These are phyloP conservation scores for Tetranychus truncatus DNA, from an alignment of 2,888 invertebrate genomes.

Conservation along the genomic window DNA sequence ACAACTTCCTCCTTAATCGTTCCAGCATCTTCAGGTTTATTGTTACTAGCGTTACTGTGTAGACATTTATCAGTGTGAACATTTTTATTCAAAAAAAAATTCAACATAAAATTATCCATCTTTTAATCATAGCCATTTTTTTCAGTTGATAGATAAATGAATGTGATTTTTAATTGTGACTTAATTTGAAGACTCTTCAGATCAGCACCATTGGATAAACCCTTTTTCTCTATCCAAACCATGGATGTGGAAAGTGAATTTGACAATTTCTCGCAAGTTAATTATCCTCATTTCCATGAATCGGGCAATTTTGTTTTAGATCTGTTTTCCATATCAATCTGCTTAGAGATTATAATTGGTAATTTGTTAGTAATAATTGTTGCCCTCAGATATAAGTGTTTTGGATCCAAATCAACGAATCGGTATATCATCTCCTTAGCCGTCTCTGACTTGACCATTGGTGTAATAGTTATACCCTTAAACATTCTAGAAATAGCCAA, in stretches of 20 bases:
- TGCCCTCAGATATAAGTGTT: constrained; percentile 2
- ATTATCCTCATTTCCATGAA: constrained; percentile 12
- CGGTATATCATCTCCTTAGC: constrained; percentile 3
- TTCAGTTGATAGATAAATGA: too few species aligned
- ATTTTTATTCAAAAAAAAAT: too few species aligned
- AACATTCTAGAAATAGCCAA: constrained; percentile 2
- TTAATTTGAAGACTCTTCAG: not conserved
- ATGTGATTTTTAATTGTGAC: not conserved
- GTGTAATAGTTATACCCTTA: not conserved
- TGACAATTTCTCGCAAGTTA: constrained; percentile 5
- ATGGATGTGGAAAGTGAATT: constrained; percentile 1
- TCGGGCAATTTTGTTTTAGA: constrained; percentile 2
- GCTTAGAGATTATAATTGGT: constrained; percentile 4
- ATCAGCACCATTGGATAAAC: not conserved
- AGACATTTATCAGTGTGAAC: too few species aligned
- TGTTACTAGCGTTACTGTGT: too few species aligned
- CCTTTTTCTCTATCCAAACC: not conserved
- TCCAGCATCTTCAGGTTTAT: not conserved
- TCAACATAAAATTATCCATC: too few species aligned
- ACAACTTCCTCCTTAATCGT: not conserved
- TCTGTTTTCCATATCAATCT: not conserved
- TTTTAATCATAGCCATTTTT: too few species aligned
- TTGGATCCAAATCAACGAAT: constrained; percentile 6
- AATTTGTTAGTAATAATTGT: not conserved
- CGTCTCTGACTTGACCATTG: not conserved